Evolutionary conservation across 2,797 vertebrate species (phyloP).

Genomic region (Threskiornis aethiopicus): DNA sequence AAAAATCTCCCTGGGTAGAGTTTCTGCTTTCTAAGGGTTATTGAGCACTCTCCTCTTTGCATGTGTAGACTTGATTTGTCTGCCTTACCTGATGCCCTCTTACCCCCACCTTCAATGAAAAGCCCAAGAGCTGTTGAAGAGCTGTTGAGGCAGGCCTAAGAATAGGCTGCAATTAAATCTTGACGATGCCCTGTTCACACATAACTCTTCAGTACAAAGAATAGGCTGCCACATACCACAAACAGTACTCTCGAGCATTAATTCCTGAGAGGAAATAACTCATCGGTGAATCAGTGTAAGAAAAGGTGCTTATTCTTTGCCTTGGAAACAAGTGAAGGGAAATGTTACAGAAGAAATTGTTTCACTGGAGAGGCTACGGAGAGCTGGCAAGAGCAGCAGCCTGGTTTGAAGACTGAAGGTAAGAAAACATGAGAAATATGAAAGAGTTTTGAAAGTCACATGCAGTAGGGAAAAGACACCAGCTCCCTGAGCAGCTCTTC

Average conservation of each 20-base stretch:
- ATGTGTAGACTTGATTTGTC: background rate
- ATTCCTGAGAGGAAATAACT: background rate
- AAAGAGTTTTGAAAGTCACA: too few relatives aligned
- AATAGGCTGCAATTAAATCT: background rate
- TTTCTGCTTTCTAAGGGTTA: background rate
- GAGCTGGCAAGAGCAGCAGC: background rate
- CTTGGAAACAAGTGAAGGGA: background rate
- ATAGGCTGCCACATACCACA: background rate
- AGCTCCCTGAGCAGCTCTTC: background rate
- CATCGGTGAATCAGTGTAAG: background rate
- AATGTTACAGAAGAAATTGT: background rate
- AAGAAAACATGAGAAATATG: background rate
- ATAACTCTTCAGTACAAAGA: background rate
- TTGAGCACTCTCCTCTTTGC: background rate
- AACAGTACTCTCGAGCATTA: accelerated
- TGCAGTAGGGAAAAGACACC: background rate
- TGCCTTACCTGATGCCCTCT: background rate
- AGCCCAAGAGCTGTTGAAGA: background rate
- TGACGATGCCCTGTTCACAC: background rate
- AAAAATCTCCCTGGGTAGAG: background rate
- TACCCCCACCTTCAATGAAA: background rate
- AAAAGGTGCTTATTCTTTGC: background rate
- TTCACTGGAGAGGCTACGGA: background rate
- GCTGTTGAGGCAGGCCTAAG: background rate
- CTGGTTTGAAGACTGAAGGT: background rate